Evolutionary conservation across 2,797 vertebrate genomes (phyloP).

Genomic region (Betta splendens): DNA sequence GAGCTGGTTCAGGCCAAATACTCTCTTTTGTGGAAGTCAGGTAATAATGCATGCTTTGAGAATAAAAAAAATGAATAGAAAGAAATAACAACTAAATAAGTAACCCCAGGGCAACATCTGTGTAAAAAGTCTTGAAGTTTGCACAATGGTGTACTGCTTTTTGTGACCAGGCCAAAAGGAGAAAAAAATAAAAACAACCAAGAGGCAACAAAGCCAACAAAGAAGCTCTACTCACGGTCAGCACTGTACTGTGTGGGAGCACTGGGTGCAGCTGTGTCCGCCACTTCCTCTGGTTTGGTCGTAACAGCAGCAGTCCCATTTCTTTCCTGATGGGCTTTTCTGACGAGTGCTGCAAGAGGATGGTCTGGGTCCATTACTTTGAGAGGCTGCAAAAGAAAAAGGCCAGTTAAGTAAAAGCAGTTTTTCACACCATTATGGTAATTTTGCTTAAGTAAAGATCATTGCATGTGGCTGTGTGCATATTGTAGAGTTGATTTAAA

Average conservation of each 20-base stretch:
- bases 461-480: neutral
- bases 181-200: neutral
- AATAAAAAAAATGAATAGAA: slow-evolving; percentile 2
- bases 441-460: neutral
- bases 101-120: neutral
- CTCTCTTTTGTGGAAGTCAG: neutral
- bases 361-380: slow-evolving; percentile 97
- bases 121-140: neutral
- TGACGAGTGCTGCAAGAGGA: slow-evolving; percentile 91
- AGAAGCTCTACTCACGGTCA: slow-evolving; percentile 88
- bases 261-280: slow-evolving; percentile 44
- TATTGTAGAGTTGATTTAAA: too few relatives aligned
- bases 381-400: slow-evolving; percentile 84
- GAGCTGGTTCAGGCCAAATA: slow-evolving; percentile 10
- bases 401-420: neutral
- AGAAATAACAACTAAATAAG: neutral
- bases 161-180: neutral
- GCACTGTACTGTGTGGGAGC: slow-evolving; percentile 84
- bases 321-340: slow-evolving; percentile 87
- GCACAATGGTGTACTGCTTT: neutral
- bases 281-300: slow-evolving; percentile 71
- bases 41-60: neutral
- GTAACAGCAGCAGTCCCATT: slow-evolving; percentile 75
- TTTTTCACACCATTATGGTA: neutral
- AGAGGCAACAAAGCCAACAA: neutral